Conservation (phyloP, 2,888 invertebrate species). For the Beris morrisii region DNA sequence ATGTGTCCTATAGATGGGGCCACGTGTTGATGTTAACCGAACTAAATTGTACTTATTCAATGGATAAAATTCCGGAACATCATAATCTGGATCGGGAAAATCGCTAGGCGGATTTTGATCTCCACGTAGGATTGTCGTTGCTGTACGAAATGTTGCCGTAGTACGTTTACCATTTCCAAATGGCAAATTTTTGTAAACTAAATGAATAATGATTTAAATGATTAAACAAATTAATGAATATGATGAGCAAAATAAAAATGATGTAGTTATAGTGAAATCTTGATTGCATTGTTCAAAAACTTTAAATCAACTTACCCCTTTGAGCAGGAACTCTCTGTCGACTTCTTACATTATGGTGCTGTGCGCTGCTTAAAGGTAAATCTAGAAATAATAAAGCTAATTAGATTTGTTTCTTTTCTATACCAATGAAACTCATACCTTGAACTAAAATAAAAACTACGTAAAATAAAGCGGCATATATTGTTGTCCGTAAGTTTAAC, state of each 20-base stretch:
- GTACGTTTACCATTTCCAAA: not conserved
- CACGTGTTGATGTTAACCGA: conserved; percentile 3
- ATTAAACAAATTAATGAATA: conserved; percentile 1
- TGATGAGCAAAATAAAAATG: not conserved
- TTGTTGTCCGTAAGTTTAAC: conserved; percentile 16
- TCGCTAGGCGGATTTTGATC: conserved; percentile 24
- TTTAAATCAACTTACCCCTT: not conserved
- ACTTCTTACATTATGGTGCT: conserved; percentile 4
- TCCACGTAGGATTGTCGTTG: conserved; percentile 20
- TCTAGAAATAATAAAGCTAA: conserved; percentile 16
- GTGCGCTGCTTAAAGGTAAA: conserved; percentile 29
- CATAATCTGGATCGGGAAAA: conserved; percentile 17
- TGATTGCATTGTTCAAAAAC: too few species aligned
- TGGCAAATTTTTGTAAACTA: conserved; percentile 16
- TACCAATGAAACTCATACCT: conserved; percentile 1
- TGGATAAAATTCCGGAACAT: conserved; percentile 11
- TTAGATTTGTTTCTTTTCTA: not conserved
- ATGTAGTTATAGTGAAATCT: too few species aligned
- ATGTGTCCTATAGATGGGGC: conserved; percentile 26
- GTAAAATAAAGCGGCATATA: conserved; percentile 17
- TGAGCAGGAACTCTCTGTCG: not conserved
- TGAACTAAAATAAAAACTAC: conserved; percentile 28
- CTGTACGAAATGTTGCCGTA: not conserved
- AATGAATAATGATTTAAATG: conserved; percentile 2
- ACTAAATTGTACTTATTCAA: not conserved